A percentile compares a stretch with the other conserved stretches of the same genome.
Evolutionary conservation across 2,797 vertebrate species (phyloP).

Genomic region (Avahi laniger): DNA sequence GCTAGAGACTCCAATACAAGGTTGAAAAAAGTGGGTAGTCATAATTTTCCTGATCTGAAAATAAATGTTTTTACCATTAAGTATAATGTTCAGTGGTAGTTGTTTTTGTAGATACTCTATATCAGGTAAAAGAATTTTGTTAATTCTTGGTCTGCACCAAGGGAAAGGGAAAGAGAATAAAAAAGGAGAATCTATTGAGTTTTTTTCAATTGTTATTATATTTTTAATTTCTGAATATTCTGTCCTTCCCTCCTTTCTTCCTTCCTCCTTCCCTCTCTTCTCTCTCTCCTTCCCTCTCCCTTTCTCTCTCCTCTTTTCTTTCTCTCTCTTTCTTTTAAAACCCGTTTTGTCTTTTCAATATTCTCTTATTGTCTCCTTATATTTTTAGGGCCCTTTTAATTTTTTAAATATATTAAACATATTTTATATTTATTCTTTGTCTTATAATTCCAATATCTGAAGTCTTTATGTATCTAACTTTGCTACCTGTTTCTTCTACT

Average conservation of each 20-base stretch:
- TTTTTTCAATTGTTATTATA: not conserved
- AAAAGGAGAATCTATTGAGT: not conserved
- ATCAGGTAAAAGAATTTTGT: not conserved
- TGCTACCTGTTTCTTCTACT: not conserved
- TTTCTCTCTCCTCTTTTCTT: not conserved
- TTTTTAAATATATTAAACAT: not conserved
- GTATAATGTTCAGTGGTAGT: not conserved
- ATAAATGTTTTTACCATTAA: not conserved
- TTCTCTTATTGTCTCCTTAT: not conserved
- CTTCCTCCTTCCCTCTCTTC: not conserved
- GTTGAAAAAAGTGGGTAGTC: not conserved
- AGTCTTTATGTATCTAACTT: not conserved
- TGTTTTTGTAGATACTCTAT: not conserved
- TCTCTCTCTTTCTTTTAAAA: not conserved
- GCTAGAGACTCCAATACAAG: not conserved
- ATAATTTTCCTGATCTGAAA: not conserved
- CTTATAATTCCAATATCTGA: not conserved
- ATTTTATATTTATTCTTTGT: constrained; percentile 15
- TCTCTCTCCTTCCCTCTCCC: no score
- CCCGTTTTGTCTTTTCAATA: not conserved
- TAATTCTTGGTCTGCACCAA: not conserved
- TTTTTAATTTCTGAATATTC: not conserved
- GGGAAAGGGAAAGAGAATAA: not conserved
- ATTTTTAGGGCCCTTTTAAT: not conserved
- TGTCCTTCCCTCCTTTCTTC: not conserved